These are phyloP conservation scores for Caenorhabditis macrosperma DNA, from an alignment of 2,888 invertebrate genomes.

Conservation along the genomic window DNA sequence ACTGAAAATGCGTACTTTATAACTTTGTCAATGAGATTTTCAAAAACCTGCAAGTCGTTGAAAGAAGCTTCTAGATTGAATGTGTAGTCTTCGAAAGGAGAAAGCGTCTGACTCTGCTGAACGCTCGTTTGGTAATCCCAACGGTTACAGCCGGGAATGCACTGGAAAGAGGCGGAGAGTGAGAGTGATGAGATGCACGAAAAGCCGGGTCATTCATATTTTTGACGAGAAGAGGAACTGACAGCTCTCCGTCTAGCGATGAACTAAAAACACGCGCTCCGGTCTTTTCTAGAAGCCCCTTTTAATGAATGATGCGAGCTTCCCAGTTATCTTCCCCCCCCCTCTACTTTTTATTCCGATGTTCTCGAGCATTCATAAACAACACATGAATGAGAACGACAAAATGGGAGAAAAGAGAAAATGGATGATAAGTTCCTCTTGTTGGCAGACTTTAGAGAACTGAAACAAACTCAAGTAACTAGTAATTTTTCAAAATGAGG, in stretches of 20 bases:
- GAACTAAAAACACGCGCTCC: constrained; percentile 29
- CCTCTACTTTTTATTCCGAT: neutral
- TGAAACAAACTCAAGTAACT: neutral
- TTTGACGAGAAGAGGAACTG: constrained; percentile 46
- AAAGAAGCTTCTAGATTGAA: constrained; percentile 77
- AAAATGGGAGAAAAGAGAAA: neutral
- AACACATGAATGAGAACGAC: neutral
- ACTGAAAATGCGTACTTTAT: constrained; percentile 58
- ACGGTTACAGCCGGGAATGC: constrained; percentile 73
- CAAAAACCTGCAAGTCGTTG: constrained; percentile 74
- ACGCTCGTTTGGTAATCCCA: constrained; percentile 77
- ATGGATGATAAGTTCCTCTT: too few relatives aligned
- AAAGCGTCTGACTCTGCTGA: constrained; percentile 71
- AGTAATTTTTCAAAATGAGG: neutral
- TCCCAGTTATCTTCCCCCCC: neutral
- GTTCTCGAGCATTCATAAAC: neutral
- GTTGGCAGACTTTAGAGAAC: neutral
- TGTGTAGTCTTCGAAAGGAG: constrained; percentile 68
- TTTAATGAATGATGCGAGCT: constrained; percentile 48
- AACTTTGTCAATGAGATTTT: neutral
- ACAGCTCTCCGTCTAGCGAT: constrained; percentile 3
- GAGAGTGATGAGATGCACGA: constrained; percentile 29
- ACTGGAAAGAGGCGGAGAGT: constrained; percentile 57
- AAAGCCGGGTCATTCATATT: constrained; percentile 32
- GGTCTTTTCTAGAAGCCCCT: constrained; percentile 8